These are phyloP conservation scores for Rachycentron canadum DNA, from an alignment of 2,797 vertebrate genomes.

Conservation along the genomic window DNA sequence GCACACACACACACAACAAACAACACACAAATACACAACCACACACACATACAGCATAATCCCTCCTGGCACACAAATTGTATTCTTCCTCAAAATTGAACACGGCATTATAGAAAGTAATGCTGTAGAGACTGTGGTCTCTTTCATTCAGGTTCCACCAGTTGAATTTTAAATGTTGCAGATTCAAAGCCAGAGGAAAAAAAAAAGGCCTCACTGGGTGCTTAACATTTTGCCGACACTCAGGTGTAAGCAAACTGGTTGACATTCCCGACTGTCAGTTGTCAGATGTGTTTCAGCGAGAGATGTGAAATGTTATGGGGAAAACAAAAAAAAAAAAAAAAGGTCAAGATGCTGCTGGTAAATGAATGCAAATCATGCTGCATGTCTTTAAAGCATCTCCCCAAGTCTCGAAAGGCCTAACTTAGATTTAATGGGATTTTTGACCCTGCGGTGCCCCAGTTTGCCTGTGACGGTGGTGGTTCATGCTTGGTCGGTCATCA, in stretches of 20 bases:
- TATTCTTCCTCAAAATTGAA: conserved; percentile 44
- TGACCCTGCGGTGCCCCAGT: conserved; percentile 32
- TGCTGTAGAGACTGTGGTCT: conserved; percentile 9
- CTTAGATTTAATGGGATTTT: conserved; percentile 33
- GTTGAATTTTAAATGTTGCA: conserved; percentile 50
- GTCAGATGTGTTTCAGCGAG: conserved; percentile 28
- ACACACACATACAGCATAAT: conserved; percentile 21
- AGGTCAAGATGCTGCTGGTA: conserved; percentile 45
- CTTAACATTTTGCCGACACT: conserved; percentile 38
- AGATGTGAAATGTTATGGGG: conserved; percentile 34
- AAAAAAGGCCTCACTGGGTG: not conserved
- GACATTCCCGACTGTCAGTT: conserved; percentile 42
- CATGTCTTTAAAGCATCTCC: conserved; percentile 21
- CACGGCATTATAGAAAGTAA: conserved; percentile 25
- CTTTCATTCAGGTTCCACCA: conserved; percentile 36
- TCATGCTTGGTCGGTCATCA: conserved; percentile 68
- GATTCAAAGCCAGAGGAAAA: not conserved
- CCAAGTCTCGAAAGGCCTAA: conserved; percentile 5
- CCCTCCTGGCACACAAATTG: conserved; percentile 33
- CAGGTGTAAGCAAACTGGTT: conserved; percentile 25
- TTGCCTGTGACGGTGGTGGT: conserved; percentile 49
- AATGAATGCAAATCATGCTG: conserved; percentile 59
- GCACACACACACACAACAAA: not conserved
- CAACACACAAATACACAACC: conserved; percentile 1
- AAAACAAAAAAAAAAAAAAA: conserved; percentile 59